A percentile compares a stretch with the other conserved stretches of the same genome.
These are phyloP conservation scores for Acrossocheilus fasciatus DNA, from an alignment of 2,797 vertebrate genomes.

Conservation along the genomic window DNA sequence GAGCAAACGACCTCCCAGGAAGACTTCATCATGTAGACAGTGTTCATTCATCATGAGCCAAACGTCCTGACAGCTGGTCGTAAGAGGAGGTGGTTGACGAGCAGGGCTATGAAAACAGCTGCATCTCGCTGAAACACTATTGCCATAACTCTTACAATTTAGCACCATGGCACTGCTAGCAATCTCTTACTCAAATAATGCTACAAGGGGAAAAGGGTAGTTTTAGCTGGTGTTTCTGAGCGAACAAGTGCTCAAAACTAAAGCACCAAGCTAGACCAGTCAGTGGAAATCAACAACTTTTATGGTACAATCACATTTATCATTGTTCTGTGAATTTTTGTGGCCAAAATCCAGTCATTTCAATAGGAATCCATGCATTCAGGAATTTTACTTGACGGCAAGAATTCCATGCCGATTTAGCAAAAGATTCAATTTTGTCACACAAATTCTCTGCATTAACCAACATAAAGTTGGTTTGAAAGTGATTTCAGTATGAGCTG, in stretches of 20 bases:
- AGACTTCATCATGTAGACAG: slow-evolving; percentile 64
- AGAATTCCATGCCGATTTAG: not conserved
- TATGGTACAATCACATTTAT: not conserved
- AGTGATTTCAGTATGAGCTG: not conserved
- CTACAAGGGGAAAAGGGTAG: not conserved
- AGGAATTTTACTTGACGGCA: not conserved
- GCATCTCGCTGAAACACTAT: slow-evolving; percentile 56
- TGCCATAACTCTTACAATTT: slow-evolving; percentile 54
- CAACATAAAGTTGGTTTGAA: not conserved
- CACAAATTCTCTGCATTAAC: not conserved
- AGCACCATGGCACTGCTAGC: slow-evolving; percentile 36
- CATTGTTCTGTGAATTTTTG: not conserved
- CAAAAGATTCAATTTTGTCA: not conserved
- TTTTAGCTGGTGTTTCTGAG: not conserved
- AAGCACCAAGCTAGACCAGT: not conserved
- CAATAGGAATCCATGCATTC: not conserved
- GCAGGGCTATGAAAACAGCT: slow-evolving; percentile 57
- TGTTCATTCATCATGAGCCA: slow-evolving; percentile 63
- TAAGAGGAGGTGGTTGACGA: slow-evolving; percentile 59
- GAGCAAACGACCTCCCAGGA: slow-evolving; percentile 58
- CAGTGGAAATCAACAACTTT: not conserved
- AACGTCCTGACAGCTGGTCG: slow-evolving; percentile 60
- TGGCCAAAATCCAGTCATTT: not conserved
- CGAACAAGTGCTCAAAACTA: not conserved
- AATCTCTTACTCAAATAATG: slow-evolving; percentile 40